Conservation (phyloP, 2,113 vertebrate genomes). For the Chloebia gouldiae region DNA sequence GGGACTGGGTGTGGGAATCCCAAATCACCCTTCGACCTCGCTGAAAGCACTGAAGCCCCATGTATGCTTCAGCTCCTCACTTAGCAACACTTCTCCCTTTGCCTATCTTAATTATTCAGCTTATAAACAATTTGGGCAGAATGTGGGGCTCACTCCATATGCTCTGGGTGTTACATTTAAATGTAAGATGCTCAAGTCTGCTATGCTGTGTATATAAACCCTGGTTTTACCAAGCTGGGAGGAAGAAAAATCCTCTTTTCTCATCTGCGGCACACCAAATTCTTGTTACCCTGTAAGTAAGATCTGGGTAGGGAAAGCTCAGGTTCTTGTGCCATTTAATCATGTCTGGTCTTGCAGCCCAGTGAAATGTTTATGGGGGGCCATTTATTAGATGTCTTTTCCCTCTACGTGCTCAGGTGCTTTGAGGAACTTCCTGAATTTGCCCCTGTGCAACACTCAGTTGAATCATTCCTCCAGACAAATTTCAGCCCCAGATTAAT, state of each 20-base stretch:
- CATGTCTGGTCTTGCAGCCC: neutral
- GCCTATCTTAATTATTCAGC: neutral
- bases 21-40: neutral
- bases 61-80: neutral
- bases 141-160: neutral
- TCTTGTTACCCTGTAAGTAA: neutral
- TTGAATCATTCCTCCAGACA: neutral
- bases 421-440: constrained; percentile 24
- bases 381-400: neutral
- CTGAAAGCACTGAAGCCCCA: neutral
- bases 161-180: neutral
- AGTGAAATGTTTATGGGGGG: neutral
- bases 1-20: neutral
- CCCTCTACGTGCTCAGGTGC: neutral
- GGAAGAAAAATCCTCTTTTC: neutral
- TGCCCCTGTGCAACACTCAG: neutral
- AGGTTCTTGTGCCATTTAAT: neutral
- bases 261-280: neutral
- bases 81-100: neutral
- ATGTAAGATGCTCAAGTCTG: neutral
- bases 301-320: neutral
- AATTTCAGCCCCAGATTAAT: neutral
- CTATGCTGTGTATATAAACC: neutral
- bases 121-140: neutral
- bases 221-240: neutral